A percentile compares a stretch with the other conserved stretches of the same genome.
Conservation (phyloP, 2,888 invertebrate species). For the Yponomeuta plumbellus region DNA sequence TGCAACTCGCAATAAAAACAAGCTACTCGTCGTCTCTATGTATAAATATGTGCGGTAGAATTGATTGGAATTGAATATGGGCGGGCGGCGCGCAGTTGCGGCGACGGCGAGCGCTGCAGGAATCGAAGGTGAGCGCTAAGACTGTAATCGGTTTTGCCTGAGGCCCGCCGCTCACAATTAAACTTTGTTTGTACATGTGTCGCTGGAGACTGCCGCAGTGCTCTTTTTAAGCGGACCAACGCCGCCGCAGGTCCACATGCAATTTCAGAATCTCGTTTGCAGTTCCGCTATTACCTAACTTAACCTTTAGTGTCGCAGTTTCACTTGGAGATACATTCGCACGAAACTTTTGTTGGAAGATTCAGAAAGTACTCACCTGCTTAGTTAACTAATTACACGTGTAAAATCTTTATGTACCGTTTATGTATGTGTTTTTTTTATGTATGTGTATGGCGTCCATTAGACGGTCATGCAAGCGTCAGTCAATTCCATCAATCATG, state of each 20-base stretch:
- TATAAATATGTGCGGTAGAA: conserved; percentile 71
- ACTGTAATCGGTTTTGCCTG: conserved; percentile 75
- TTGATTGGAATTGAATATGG: conserved; percentile 76
- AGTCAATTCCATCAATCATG: too few species aligned
- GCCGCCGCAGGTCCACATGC: conserved; percentile 51
- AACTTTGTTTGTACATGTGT: conserved; percentile 76
- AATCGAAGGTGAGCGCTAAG: conserved; percentile 75
- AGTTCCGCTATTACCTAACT: conserved; percentile 11
- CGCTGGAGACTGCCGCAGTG: conserved; percentile 73
- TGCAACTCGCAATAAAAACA: conserved; percentile 73
- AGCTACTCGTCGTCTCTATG: conserved; percentile 60
- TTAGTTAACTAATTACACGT: background rate
- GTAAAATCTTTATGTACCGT: too few species aligned
- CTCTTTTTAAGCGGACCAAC: conserved; percentile 72
- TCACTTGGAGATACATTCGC: background rate
- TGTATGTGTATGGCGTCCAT: too few species aligned
- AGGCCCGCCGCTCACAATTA: conserved; percentile 67
- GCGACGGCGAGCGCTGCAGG: conserved; percentile 39
- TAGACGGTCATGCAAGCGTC: too few species aligned
- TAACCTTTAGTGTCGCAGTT: conserved; percentile 18
- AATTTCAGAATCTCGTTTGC: conserved; percentile 58
- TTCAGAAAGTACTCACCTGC: background rate
- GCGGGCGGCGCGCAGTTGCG: conserved; percentile 46
- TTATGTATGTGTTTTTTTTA: too few species aligned
- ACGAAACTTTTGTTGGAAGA: conserved; percentile 1